Conservation (phyloP, 2,888 invertebrate genomes). For the Desoria tigrina region DNA sequence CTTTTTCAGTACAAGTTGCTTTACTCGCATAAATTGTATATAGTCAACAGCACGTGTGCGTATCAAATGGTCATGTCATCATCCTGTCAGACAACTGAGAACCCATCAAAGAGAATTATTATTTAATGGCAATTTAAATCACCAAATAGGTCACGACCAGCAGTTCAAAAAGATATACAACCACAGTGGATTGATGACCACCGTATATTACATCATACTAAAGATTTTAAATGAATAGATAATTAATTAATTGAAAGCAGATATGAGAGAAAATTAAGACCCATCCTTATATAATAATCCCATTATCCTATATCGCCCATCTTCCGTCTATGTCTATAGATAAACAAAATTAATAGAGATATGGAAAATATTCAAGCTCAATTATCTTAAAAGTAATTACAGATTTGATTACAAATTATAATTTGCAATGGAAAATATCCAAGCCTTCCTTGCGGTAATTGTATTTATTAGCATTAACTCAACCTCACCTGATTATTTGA, state of each 20-base stretch:
- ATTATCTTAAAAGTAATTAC: background rate
- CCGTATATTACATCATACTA: slow-evolving; percentile 1
- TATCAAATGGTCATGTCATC: too few species aligned
- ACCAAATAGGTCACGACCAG: slow-evolving; percentile 12
- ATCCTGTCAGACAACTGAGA: too few species aligned
- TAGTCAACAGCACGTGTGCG: too few species aligned
- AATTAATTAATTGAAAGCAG: slow-evolving; percentile 1
- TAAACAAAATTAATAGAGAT: background rate
- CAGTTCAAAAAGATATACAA: background rate
- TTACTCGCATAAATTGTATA: too few species aligned
- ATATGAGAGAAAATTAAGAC: background rate
- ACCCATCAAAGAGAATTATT: too few species aligned
- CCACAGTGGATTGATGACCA: background rate
- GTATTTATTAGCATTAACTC: slow-evolving; percentile 12
- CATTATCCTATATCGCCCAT: background rate
- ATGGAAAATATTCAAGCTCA: background rate
- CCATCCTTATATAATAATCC: background rate
- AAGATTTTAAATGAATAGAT: background rate
- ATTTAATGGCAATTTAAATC: slow-evolving; percentile 6
- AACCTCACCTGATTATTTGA: background rate
- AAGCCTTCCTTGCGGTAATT: slow-evolving; percentile 10
- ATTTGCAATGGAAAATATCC: background rate
- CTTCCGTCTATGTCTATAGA: background rate
- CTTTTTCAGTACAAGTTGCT: too few species aligned
- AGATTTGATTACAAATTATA: slow-evolving; percentile 5